Percentiles rank a stretch among this genome's conserved stretches.
These are phyloP conservation scores for Hyaena hyaena DNA, from an alignment of 2,113 vertebrate genomes.

Conservation along the genomic window DNA sequence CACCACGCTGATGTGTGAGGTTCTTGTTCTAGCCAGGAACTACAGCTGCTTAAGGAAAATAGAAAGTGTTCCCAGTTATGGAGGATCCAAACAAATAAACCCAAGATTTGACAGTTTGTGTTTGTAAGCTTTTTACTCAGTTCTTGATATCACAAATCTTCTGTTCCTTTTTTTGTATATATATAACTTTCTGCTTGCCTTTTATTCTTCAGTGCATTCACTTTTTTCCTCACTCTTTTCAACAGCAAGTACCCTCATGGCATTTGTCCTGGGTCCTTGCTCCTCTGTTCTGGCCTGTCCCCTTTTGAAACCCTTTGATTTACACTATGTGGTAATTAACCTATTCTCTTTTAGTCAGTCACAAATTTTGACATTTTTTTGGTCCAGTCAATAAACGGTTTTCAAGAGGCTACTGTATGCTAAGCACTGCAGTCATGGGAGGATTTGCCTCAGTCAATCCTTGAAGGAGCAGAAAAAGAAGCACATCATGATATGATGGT, in stretches of 20 bases:
- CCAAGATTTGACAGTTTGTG: neutral
- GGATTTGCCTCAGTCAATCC: neutral
- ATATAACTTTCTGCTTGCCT: neutral
- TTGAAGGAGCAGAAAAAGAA: neutral
- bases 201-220: neutral
- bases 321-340: neutral
- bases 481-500: neutral
- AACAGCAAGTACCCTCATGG: neutral
- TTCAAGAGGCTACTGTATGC: neutral
- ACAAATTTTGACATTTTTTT: neutral
- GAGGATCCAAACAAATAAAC: neutral
- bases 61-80: neutral
- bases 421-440: neutral
- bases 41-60: neutral
- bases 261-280: neutral
- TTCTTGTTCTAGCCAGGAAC: neutral
- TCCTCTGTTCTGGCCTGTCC: neutral
- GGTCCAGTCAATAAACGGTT: neutral
- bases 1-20: neutral
- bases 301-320: neutral
- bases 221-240: neutral
- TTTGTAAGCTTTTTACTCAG: neutral
- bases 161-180: neutral
- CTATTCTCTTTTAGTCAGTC: neutral
- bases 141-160: neutral